Conservation (phyloP, 2,113 vertebrate species). For the Pithys albifrons region DNA sequence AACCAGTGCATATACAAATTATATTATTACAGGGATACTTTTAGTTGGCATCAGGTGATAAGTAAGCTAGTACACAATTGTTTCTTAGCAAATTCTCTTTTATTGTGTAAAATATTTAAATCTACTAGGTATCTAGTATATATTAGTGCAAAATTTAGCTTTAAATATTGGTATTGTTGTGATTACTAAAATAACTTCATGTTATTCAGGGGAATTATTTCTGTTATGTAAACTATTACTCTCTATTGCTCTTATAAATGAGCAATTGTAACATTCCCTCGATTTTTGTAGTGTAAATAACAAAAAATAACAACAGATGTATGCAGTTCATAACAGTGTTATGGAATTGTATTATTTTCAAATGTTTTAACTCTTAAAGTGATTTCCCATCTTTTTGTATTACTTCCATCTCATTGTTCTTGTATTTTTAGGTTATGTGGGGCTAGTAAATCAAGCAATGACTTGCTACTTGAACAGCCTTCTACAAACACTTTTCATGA, state of each 20-base stretch:
- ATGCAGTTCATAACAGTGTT: neutral
- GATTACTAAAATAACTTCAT: neutral
- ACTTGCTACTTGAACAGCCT: constrained; percentile 99
- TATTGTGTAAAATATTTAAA: neutral
- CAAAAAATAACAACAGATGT: neutral
- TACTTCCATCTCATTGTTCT: neutral
- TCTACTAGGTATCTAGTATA: neutral
- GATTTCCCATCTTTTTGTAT: neutral
- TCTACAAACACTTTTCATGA: constrained; percentile 98
- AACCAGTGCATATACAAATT: neutral
- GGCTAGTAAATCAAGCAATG: constrained; percentile 99
- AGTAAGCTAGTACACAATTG: neutral
- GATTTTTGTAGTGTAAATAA: neutral
- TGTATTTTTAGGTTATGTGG: constrained; percentile 88
- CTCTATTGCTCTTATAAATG: neutral
- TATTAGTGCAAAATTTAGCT: neutral
- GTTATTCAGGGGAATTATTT: neutral
- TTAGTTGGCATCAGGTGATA: neutral
- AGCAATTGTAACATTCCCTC: neutral
- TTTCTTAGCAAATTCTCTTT: neutral
- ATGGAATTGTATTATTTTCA: neutral
- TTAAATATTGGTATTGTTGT: neutral
- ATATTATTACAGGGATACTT: neutral
- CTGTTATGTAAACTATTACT: neutral
- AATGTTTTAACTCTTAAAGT: neutral